phyloP scores from a whole-genome alignment of 2,888 invertebrate species.

The Subacronicta megacephala region DNA sequence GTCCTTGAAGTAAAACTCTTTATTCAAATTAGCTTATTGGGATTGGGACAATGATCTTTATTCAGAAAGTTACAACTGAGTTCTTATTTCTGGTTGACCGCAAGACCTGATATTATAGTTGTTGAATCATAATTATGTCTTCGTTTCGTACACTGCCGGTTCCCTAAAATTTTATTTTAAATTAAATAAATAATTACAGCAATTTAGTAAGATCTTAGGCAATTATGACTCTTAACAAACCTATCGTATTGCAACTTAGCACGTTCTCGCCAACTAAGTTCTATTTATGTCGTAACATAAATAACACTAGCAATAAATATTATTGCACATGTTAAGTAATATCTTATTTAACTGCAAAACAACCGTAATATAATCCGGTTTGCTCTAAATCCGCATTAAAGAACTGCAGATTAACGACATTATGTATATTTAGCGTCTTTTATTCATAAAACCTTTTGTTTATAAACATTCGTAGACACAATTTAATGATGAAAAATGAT shows the following conservation, averaged over 20 bases:
- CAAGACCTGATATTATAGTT: too few species aligned
- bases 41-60: too few species aligned
- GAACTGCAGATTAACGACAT: slow-evolving; percentile 14
- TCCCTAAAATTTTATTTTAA: too few species aligned
- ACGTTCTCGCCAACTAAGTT: not conserved
- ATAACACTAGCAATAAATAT: slow-evolving; percentile 3
- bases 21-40: too few species aligned
- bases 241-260: not conserved
- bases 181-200: too few species aligned
- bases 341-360: slow-evolving; percentile 8
- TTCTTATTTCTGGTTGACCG: too few species aligned
- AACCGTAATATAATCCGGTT: slow-evolving; percentile 12
- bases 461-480: slow-evolving; percentile 12
- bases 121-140: too few species aligned
- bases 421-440: slow-evolving; percentile 2
- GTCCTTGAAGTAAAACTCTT: too few species aligned
- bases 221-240: not conserved
- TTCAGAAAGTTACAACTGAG: too few species aligned
- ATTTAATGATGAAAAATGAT: slow-evolving; percentile 14
- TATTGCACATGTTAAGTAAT: slow-evolving; percentile 9
- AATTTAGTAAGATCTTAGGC: not conserved
- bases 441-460: slow-evolving; percentile 23
- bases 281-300: not conserved
- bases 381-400: slow-evolving; percentile 17
- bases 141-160: too few species aligned